Conservation (phyloP, 2,888 invertebrate species). For the Clusia tigrina region DNA sequence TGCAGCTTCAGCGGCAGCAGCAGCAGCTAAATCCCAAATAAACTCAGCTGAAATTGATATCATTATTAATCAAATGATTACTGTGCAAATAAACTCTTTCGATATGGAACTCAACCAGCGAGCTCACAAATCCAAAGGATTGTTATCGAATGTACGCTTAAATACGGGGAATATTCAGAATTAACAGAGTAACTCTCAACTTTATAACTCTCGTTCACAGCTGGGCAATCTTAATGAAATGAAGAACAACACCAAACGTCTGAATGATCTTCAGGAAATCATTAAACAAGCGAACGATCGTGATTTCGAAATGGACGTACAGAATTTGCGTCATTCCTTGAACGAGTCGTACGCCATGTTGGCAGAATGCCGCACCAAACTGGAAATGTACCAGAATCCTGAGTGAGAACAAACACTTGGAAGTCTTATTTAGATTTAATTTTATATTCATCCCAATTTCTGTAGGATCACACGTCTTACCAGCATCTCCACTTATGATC, state of each 20-base stretch:
- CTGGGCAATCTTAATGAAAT: slow-evolving; percentile 70
- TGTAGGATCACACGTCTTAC: slow-evolving; percentile 53
- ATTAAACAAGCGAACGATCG: slow-evolving; percentile 71
- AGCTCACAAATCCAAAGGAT: slow-evolving; percentile 66
- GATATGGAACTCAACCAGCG: slow-evolving; percentile 73
- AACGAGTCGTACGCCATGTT: slow-evolving; percentile 65
- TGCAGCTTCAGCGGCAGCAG: slow-evolving; percentile 9
- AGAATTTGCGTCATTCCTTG: slow-evolving; percentile 65
- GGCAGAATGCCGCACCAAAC: slow-evolving; percentile 60
- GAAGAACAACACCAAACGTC: slow-evolving; percentile 65
- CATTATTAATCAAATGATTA: slow-evolving; percentile 70
- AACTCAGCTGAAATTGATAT: slow-evolving; percentile 48
- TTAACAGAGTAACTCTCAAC: not conserved
- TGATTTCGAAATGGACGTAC: slow-evolving; percentile 71
- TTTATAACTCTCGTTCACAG: slow-evolving; percentile 35
- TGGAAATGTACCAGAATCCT: slow-evolving; percentile 57
- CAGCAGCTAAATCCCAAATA: slow-evolving; percentile 16
- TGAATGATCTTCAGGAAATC: slow-evolving; percentile 69
- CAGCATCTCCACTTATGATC: slow-evolving; percentile 51
- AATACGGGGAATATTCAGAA: not conserved
- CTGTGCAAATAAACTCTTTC: slow-evolving; percentile 73
- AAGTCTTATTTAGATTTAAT: slow-evolving; percentile 11
- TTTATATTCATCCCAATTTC: slow-evolving; percentile 1
- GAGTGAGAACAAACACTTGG: slow-evolving; percentile 47
- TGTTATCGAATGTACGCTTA: slow-evolving; percentile 53